Evolutionary conservation across 1,140 invertebrate species (phyloP).

Genomic region (Latrodectus geometricus): DNA sequence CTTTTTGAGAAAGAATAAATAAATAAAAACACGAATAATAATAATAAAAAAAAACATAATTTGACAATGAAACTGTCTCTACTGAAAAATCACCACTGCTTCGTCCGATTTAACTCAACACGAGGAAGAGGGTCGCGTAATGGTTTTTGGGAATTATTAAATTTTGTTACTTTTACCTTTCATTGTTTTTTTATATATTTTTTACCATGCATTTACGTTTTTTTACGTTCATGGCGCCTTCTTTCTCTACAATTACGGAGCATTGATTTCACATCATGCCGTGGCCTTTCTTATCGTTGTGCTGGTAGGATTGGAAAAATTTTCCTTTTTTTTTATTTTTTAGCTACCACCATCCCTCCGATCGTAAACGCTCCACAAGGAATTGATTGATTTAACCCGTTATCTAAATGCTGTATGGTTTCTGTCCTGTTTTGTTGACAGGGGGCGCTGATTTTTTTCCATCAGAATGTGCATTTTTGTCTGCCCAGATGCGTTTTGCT

Average conservation of each 20-base stretch:
- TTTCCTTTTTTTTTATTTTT: not conserved
- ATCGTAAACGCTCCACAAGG: slow-evolving; percentile 33
- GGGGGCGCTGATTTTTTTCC: not conserved
- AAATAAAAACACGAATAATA: slow-evolving; percentile 23
- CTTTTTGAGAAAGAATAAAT: slow-evolving; percentile 3
- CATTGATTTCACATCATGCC: slow-evolving; percentile 54
- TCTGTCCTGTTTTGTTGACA: not conserved
- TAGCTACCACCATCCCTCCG: not conserved
- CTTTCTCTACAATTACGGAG: slow-evolving; percentile 39
- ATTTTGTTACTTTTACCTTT: slow-evolving; percentile 43
- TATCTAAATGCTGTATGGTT: slow-evolving; percentile 33
- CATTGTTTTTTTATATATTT: slow-evolving; percentile 11
- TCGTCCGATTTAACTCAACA: slow-evolving; percentile 23
- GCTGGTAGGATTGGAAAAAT: slow-evolving; percentile 28
- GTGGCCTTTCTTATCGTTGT: slow-evolving; percentile 23
- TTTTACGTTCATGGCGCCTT: slow-evolving; percentile 18
- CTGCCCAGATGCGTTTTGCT: too few relatives aligned
- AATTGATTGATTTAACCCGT: slow-evolving; percentile 47
- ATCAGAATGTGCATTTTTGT: too few relatives aligned
- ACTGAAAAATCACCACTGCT: slow-evolving; percentile 49
- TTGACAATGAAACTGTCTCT: slow-evolving; percentile 44
- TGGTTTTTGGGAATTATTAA: slow-evolving; percentile 57
- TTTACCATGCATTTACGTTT: slow-evolving; percentile 33
- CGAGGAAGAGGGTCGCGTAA: slow-evolving; percentile 17
- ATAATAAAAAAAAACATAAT: slow-evolving; percentile 22